Conservation (phyloP, 1,140 invertebrate genomes). For the Drosophila quadrilineata region DNA sequence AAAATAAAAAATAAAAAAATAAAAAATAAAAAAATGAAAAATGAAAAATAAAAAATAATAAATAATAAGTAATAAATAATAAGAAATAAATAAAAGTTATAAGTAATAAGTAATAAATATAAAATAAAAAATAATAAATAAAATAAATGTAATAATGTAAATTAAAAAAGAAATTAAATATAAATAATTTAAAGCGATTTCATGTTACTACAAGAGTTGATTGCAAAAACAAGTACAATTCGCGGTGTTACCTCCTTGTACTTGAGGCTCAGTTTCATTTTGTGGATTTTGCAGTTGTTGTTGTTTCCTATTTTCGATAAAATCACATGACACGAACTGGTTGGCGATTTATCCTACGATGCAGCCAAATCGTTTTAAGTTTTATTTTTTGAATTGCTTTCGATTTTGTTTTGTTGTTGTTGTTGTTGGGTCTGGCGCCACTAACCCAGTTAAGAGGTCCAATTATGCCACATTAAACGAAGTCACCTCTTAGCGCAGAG, state of each 20-base stretch:
- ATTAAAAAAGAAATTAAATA: no score
- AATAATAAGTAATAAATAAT: no score
- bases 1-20: slow-evolving; percentile 9
- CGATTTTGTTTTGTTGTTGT: slow-evolving; percentile 6
- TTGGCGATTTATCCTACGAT: slow-evolving; percentile 68
- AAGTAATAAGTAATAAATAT: no score
- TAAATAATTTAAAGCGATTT: slow-evolving; percentile 57
- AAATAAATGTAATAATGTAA: no score
- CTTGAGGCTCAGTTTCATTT: slow-evolving; percentile 47
- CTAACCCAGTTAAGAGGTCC: slow-evolving; percentile 71
- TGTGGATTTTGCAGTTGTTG: slow-evolving; percentile 23
- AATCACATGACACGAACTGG: slow-evolving; percentile 79
- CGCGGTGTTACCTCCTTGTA: slow-evolving; percentile 67
- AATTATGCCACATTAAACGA: slow-evolving; percentile 73
- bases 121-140: no score
- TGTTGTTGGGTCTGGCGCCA: slow-evolving; percentile 74
- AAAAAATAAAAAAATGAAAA: slow-evolving; percentile 20
- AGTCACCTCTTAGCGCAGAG: slow-evolving; percentile 58
- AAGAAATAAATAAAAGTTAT: no score
- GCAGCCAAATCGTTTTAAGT: slow-evolving; percentile 33
- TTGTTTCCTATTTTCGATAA: slow-evolving; percentile 79
- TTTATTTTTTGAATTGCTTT: slow-evolving; percentile 19
- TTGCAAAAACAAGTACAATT: slow-evolving; percentile 45
- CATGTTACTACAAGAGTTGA: slow-evolving; percentile 76
- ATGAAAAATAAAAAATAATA: neutral